Evolutionary conservation across 2,888 invertebrate genomes (phyloP), one percentile per base, ranked within the genome.

Genomic region (Catocala fraxini): DNA sequence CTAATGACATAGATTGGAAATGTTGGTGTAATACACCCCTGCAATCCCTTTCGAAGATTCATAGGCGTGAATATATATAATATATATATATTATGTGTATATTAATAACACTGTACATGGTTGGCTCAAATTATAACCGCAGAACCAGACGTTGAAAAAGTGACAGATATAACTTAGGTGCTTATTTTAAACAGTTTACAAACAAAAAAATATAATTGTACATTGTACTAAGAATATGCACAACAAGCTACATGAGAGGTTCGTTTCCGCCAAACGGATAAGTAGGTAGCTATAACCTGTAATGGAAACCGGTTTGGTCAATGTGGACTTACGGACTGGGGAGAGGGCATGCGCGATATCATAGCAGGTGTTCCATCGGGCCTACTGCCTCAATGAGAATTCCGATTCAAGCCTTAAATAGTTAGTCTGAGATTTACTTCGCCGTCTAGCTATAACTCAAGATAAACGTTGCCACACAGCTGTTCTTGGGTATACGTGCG

Each of bases 221-320:
- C 68, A 74, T 72, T 79, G 77, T 80, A 70, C 70, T 76, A 79
- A 73, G 78, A 84, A 84, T 87, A 89, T 90, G 88, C 88, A 88
- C 82, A 80, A 83, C 82, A 80, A 83, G 79, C 78, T 81, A 87
- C 83, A 84, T 83, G 84, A 84, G 83, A 89, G 86, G 87, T 90
- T 89, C 86, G 90, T 93, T 93, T 93, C 92, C 93, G 93, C 92
- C 91, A 91, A 91, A 92, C 89, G 89, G 86, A 91, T 90, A 91
- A 89, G 91, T 90, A 88, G 89, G 90, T 85, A 88, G 90, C 86
- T 88, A 93, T 91, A 93, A 93, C 94, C 93, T 87, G 94, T 92
- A 93, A 92, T 91, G 89, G 86, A 83, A 94, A 94, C 93, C 93
- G 93, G 93, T 94, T 93, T 89, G 75, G 84, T 88, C 89, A 89